Percentiles rank a stretch among this genome's conserved stretches.
Evolutionary conservation across 2,113 vertebrate species (phyloP).

Genomic region (Scophthalmus maximus): DNA sequence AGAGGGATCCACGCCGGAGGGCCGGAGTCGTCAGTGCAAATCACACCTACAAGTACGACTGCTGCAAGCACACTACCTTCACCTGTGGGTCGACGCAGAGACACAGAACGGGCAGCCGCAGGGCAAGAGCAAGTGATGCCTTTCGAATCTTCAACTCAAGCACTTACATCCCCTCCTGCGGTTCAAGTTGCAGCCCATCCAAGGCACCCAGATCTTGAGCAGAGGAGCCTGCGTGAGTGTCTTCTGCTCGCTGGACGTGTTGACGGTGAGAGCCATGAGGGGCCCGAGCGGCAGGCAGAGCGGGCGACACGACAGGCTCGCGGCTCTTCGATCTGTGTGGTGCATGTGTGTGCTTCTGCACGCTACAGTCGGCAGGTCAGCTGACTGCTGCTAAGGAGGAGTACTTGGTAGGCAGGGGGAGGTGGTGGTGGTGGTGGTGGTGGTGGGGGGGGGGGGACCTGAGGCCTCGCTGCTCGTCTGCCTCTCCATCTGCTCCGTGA

Average conservation of each 20-base stretch:
- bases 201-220: conserved; percentile 91
- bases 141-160: not conserved
- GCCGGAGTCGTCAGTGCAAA: no score
- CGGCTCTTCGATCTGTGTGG: conserved; percentile 26
- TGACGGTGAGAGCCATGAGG: conserved; percentile 51
- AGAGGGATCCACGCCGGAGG: conserved; percentile 7
- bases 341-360: conserved; percentile 48
- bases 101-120: not conserved
- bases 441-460: conserved; percentile 25
- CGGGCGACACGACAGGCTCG: conserved; percentile 5
- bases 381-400: conserved; percentile 71
- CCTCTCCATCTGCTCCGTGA: conserved; percentile 41
- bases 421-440: not conserved
- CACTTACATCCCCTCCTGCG: conserved; percentile 88
- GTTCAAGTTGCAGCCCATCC: conserved; percentile 74
- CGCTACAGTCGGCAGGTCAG: conserved; percentile 69
- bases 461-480: conserved; percentile 19
- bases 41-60: conserved; percentile 5
- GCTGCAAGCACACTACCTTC: not conserved
- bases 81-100: no score
- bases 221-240: conserved; percentile 87
- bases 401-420: conserved; percentile 33
- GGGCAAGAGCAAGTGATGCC: not conserved
- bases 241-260: conserved; percentile 73
- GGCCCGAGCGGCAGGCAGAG: conserved; percentile 7